Base-by-base conservation (phyloP, 2,113 vertebrate genomes). In the Saccopteryx bilineata region DNA sequence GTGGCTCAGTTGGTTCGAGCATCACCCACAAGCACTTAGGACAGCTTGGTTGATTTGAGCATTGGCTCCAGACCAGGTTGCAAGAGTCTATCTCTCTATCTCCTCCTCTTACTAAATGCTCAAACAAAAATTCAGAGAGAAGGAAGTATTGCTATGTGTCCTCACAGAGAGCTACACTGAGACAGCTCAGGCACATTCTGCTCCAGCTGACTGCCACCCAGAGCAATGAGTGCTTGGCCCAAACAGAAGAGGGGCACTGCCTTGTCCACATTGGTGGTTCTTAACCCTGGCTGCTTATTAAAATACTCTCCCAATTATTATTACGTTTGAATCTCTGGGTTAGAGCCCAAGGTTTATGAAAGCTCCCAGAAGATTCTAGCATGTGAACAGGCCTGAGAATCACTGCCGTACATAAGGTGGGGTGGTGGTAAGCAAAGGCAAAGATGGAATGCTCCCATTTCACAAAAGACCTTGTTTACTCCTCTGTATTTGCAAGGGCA, bases 61-160 rank as follows among this genome's bases (percentile, higher is more conserved):
- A 39, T 39, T 39, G 39, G 39, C 39, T 39, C 39, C 39, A 39
- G 39, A 39, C 39, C 39, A 39, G 39, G 39, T 39, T 39, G 39
- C 39, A 39, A 39, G 39, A 39, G 39, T 39, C 39, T 39, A 39
- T 39, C 39, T 39, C 39, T 39, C 39, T 39, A 39, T 39, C 39
- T 39, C 39, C 39, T 39, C 39, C 39, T 39, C 39, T 39, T 3
- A 39, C 39, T 39, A 91, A 7, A 75, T 23, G 13, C 31, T 92
- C 10, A 76, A 54, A 91, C 18, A 83, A 86, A 96, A 87, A 75
- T 75, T 54, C 58, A 11, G 39, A 79, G 74, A 76, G 50, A 74
- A 88, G 46, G 50, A 48, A 76, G 58, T 13, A 46, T 63, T 80
- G 68, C 58, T 58, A 18, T 21, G 3, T 19, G 39, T 90, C 75